phyloP scores from a whole-genome alignment of 2,113 vertebrate genomes.

The Tetrao urogallus region DNA sequence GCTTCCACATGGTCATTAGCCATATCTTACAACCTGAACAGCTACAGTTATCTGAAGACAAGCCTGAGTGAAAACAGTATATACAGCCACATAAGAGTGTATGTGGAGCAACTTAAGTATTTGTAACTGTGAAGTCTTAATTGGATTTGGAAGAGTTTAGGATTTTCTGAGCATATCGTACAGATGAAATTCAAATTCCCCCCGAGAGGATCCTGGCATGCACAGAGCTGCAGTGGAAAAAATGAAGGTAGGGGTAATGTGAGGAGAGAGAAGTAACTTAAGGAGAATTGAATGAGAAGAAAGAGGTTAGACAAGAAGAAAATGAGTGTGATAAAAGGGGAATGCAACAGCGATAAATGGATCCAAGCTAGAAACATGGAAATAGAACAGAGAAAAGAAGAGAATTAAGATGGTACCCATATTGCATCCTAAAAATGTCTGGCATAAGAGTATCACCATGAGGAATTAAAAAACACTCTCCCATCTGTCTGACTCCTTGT shows the following conservation, averaged over 20 bases:
- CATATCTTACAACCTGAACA: background rate
- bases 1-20: background rate
- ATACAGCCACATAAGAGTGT: background rate
- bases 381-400: background rate
- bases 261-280: conserved; percentile 41
- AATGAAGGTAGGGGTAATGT: conserved; percentile 45
- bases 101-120: background rate
- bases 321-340: background rate
- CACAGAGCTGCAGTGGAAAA: background rate
- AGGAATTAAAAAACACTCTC: background rate
- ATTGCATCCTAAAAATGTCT: background rate
- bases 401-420: background rate
- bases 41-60: background rate
- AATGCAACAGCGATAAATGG: conserved; percentile 1
- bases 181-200: background rate
- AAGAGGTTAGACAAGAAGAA: conserved; percentile 37
- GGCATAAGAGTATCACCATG: background rate
- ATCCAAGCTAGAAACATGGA: background rate
- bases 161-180: background rate
- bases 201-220: background rate
- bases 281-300: conserved; percentile 56
- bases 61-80: background rate
- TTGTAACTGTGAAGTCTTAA: background rate
- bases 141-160: background rate
- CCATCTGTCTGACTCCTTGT: background rate